Conservation (phyloP, 23 tunicate genomes). For the Styela plicata region DNA sequence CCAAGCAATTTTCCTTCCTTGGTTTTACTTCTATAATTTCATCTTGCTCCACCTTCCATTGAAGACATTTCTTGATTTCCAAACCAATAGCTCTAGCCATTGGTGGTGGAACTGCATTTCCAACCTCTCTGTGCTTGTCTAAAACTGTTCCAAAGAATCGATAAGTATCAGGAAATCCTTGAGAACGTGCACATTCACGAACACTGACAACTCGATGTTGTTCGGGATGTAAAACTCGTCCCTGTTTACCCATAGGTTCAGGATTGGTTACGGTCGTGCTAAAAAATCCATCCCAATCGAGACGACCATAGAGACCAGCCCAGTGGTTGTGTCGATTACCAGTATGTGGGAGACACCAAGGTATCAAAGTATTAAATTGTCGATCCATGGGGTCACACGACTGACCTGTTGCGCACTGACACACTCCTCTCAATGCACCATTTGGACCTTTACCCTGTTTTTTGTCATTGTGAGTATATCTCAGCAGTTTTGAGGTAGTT, state of each 20-base stretch:
- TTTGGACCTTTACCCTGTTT: constrained; percentile 70
- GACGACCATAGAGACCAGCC: constrained; percentile 88
- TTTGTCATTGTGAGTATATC: constrained; percentile 72
- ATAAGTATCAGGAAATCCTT: constrained; percentile 93
- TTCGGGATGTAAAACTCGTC: constrained; percentile 85
- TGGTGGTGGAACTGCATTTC: constrained; percentile 96
- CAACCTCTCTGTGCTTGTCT: constrained; percentile 79
- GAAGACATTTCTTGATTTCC: constrained; percentile 70
- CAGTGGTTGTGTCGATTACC: constrained; percentile 88
- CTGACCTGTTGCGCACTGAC: constrained; percentile 56
- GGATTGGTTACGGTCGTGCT: constrained; percentile 88
- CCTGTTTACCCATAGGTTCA: constrained; percentile 96
- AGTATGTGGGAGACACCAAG: constrained; percentile 89
- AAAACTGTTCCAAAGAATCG: constrained; percentile 67
- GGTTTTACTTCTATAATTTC: not conserved
- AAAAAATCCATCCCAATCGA: constrained; percentile 86
- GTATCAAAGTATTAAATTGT: constrained; percentile 76
- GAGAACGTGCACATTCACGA: constrained; percentile 91
- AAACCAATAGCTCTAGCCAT: constrained; percentile 90
- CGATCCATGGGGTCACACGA: constrained; percentile 79
- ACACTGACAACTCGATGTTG: constrained; percentile 82
- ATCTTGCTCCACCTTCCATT: constrained; percentile 37
- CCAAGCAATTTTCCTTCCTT: not conserved
- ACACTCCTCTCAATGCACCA: constrained; percentile 82
- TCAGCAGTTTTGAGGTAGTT: constrained; percentile 40